Evolutionary conservation across 2,113 vertebrate species (phyloP).

Genomic region (Ancistrus triradiatus): DNA sequence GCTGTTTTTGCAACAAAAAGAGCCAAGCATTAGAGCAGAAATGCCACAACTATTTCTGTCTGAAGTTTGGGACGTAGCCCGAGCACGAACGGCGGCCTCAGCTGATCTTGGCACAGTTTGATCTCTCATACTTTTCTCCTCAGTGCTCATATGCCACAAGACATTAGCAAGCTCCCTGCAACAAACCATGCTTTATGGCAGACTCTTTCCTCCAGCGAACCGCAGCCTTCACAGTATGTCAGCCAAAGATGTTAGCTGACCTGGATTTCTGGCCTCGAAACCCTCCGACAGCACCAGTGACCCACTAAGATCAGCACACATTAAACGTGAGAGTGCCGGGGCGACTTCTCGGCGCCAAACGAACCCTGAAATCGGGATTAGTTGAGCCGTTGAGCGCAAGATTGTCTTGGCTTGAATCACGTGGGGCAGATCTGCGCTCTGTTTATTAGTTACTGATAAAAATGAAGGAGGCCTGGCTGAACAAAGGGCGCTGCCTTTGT

Average conservation of each 20-base stretch:
- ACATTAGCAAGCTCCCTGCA: no score
- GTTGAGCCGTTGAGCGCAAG: background rate
- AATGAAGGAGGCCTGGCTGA: background rate
- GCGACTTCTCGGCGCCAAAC: background rate
- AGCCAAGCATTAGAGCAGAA: no score
- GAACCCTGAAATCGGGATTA: background rate
- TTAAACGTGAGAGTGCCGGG: constrained; percentile 3
- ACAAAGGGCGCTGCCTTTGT: background rate
- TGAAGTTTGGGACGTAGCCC: no score
- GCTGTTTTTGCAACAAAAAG: no score
- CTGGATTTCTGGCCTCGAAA: constrained; percentile 16
- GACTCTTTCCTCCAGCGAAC: background rate
- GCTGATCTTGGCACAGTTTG: no score
- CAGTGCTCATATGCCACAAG: no score
- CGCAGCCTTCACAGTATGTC: constrained; percentile 13
- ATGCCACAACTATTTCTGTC: no score
- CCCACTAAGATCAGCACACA: constrained; percentile 3
- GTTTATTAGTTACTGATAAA: background rate
- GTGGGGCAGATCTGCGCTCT: background rate
- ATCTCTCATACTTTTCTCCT: no score
- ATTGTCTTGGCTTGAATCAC: background rate
- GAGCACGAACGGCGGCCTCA: no score
- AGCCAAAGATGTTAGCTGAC: constrained; percentile 31
- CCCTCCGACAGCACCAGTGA: background rate
- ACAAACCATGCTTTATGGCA: no score